Evolutionary conservation across 2,113 vertebrate genomes (phyloP), one percentile per base, ranked within the genome.

Genomic region (Nibea albiflora): DNA sequence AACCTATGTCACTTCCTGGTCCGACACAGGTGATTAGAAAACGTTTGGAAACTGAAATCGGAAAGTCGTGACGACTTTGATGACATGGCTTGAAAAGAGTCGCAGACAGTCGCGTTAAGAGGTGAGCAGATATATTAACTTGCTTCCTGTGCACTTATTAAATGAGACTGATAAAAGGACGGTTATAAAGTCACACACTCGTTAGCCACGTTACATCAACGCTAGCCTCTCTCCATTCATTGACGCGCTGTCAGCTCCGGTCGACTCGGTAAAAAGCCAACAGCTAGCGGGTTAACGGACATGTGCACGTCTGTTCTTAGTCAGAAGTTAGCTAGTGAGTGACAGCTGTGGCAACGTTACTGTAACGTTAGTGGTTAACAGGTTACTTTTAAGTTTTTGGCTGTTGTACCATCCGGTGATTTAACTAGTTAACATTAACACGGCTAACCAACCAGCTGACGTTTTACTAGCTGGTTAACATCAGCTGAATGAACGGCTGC

Each of bases 211-310:
- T 60, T 65, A 79, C 65, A 10, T 28, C 5, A 24, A 31, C 20
- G 22, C 70, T 78, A 73, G 76, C 80, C 2, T 58, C 16, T 31
- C 19, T 66, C 69, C 57, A 73, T 87, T 85, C 79, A 86, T 80
- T 47, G 14, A 24, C 54, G n/a, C 8, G 70, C 65, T 76, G 56
- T 62, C 58, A 47, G 2, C 1, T 31, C 12, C 22, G 56, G 8
- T 68, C 3, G 28, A 67, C 42, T 58, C 22, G 17, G 20, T 39
- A 16, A 54, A 68, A 9, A 68, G 57, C 61, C 4, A 11, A 10
- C 14, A 85, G 66, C 44, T 68, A 50, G 26, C 52, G 47, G 24
- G 20, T 58, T 15, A 10, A 20, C 5, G 26, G 0, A 44, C 11
- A 15, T 1, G 31, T 10, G n/a, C 44, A 3, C 0, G 11, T 1